Percentiles rank a stretch among this genome's conserved stretches.
These are phyloP conservation scores for Tyto alba DNA, from an alignment of 2,113 vertebrate species.

Conservation along the genomic window DNA sequence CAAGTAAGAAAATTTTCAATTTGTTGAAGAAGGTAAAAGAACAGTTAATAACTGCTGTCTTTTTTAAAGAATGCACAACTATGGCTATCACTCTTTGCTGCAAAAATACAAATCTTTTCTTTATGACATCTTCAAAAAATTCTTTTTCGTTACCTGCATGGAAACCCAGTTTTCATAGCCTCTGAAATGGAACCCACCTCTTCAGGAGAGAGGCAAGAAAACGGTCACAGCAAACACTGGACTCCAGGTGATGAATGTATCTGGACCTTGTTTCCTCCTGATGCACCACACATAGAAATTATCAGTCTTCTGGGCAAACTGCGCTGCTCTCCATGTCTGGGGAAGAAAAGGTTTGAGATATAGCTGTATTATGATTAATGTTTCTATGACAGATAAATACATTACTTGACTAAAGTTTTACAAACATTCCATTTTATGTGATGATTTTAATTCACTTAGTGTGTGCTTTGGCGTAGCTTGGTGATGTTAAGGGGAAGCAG, in stretches of 20 bases:
- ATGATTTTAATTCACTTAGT: background rate
- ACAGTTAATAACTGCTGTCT: background rate
- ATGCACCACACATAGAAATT: background rate
- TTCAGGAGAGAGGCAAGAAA: background rate
- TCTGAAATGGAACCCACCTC: background rate
- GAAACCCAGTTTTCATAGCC: background rate
- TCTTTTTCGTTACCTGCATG: background rate
- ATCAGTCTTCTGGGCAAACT: background rate
- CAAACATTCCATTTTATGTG: background rate
- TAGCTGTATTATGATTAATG: background rate
- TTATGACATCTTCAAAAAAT: background rate
- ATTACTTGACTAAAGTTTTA: background rate
- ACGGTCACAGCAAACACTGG: background rate
- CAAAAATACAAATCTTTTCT: background rate
- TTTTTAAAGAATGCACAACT: background rate
- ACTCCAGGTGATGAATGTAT: background rate
- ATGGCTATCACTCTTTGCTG: background rate
- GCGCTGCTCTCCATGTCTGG: background rate
- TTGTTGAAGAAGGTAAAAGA: background rate
- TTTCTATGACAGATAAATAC: background rate
- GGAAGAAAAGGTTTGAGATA: background rate
- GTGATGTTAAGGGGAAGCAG: background rate
- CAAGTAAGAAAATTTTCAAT: background rate
- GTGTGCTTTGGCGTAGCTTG: constrained; percentile 3
- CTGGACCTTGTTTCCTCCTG: background rate